phyloP scores from a whole-genome alignment of 2,113 vertebrate genomes.

The Athene noctua region DNA sequence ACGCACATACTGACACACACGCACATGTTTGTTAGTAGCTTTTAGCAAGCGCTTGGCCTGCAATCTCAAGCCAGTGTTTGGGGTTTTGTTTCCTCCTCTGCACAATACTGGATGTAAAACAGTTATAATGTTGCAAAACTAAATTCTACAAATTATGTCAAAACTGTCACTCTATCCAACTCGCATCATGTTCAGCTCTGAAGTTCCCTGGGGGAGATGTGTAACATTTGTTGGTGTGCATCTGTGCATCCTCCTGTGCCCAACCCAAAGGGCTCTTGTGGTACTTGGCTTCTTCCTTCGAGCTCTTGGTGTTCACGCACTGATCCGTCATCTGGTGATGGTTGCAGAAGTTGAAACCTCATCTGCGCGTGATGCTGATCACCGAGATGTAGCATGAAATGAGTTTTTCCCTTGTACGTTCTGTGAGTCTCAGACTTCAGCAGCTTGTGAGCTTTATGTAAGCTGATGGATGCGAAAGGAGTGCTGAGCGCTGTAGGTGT shows the following conservation, averaged over 20 bases:
- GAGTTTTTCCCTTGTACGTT: not conserved
- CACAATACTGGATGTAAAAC: not conserved
- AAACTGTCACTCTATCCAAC: not conserved
- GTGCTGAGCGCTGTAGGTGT: not conserved
- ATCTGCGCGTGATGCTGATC: not conserved
- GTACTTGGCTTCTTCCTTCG: not conserved
- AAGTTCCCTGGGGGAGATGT: not conserved
- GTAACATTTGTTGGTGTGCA: not conserved
- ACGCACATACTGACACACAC: not conserved
- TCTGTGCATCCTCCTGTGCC: not conserved
- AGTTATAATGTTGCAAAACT: not conserved
- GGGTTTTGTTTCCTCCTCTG: not conserved
- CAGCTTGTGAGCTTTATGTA: not conserved
- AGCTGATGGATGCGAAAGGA: not conserved
- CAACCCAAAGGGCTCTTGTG: not conserved
- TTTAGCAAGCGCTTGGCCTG: not conserved
- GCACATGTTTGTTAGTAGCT: not conserved
- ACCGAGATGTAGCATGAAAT: not conserved
- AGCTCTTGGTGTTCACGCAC: fast-evolving
- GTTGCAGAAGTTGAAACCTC: not conserved
- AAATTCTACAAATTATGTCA: not conserved
- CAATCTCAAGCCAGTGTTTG: not conserved
- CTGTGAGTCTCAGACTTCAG: not conserved
- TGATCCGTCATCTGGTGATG: not conserved
- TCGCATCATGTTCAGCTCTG: fast-evolving